Evolutionary conservation across 2,113 vertebrate genomes (phyloP), one percentile per base, ranked within the genome.

Genomic region (Hipposideros armiger): DNA sequence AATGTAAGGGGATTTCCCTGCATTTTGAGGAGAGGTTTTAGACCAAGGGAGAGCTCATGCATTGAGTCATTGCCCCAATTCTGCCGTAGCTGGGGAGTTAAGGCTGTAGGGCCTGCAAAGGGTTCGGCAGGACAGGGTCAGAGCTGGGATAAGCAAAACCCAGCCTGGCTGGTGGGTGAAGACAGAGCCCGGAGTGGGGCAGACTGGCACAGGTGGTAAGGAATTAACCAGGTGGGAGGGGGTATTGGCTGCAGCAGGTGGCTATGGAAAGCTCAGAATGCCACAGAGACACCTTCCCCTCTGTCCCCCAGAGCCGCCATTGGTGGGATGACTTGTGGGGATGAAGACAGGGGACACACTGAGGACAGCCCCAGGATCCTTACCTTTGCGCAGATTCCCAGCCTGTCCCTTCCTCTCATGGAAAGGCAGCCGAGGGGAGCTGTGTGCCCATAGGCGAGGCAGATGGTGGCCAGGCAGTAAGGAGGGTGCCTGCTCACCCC

Each of bases 191-290:
- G 6, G 28, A 20, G 3, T 7, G 42, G 45, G 24, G 67, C 76
- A 78, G 56, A 28, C 32, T 36, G 30, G 56, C 17, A 54, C 7
- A 32, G n/a, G 11, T 3, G 22, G 4, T 82, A 26, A 72, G 66
- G 64, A 64, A 50, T 4, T 60, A 11, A 11, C 45, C 0, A 0
- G 40, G 20, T 22, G 10, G 62, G 3, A 40, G 30, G 3, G 8
- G 66, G 22, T 14, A 32, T 11, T 14, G 8, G 45, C 73, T 80
- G 30, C 32, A 69, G 62, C 17, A 32, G 62, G 24, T 56, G 62
- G 69, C 11, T 15, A 11, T 28, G 5, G 19, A 54, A 73, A 74
- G 42, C 58, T 87, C 52, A 42, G 17, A 70, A 32, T 54, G n/a
- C 36, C 92, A 24, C 58, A 32, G n/a, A n/a, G 52, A 56, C 11